Conservation (phyloP, 2,888 invertebrate species). For the Minunthozetes semirufus region DNA sequence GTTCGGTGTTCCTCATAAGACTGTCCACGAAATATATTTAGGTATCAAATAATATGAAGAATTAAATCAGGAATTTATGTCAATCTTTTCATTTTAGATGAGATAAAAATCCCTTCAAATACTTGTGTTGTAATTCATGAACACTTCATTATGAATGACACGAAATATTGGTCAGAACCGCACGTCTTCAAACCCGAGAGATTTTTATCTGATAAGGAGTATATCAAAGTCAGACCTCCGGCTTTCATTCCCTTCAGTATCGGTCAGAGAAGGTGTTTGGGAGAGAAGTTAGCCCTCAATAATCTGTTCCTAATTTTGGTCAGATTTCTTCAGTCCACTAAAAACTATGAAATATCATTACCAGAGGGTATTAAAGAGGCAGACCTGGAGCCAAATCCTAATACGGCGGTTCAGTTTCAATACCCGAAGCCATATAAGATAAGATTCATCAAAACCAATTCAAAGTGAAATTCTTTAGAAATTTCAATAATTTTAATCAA, state of each 20-base stretch:
- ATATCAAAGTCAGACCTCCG: neutral
- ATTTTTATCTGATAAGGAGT: neutral
- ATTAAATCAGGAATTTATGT: neutral
- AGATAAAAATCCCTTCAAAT: neutral
- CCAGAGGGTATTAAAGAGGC: neutral
- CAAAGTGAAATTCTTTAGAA: no score
- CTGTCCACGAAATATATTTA: neutral
- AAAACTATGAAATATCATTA: neutral
- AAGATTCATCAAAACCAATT: no score
- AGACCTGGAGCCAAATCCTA: constrained; percentile 4
- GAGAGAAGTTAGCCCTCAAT: constrained; percentile 7
- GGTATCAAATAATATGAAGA: neutral
- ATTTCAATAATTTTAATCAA: no score
- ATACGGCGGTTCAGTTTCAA: constrained; percentile 13
- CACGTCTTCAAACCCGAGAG: constrained; percentile 4
- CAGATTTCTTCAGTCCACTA: neutral
- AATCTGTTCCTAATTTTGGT: constrained; percentile 10
- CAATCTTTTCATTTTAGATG: neutral
- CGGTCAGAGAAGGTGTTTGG: neutral
- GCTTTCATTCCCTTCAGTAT: constrained; percentile 25
- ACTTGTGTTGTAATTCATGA: constrained; percentile 4
- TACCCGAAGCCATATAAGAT: constrained; percentile 16
- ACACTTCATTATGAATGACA: constrained; percentile 14
- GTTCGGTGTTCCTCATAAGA: constrained; percentile 21
- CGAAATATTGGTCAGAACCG: constrained; percentile 11